phyloP scores from a whole-genome alignment of 1,140 invertebrate genomes.

The Venustaconcha ellipsiformis region DNA sequence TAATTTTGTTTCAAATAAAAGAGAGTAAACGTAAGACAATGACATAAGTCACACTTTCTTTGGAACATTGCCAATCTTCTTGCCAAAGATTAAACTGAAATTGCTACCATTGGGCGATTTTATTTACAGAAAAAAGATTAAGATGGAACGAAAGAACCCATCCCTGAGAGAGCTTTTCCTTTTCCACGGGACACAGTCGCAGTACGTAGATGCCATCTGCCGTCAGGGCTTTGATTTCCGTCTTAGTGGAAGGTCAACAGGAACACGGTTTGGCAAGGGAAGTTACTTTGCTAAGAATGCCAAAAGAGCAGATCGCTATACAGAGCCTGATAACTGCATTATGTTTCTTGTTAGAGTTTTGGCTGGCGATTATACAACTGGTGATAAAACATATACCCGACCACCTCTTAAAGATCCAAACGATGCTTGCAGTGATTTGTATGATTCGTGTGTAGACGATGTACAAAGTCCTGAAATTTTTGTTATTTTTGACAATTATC shows the following conservation, averaged over 20 bases:
- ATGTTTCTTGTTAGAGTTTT: slow-evolving; percentile 48
- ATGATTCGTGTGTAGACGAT: slow-evolving; percentile 50
- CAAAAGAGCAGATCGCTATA: slow-evolving; percentile 36
- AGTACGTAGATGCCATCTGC: no score
- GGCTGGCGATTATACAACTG: slow-evolving; percentile 41
- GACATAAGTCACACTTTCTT: no score
- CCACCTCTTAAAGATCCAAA: slow-evolving; percentile 37
- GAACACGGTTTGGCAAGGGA: slow-evolving; percentile 50
- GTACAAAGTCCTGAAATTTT: no score
- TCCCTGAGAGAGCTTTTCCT: slow-evolving; percentile 31
- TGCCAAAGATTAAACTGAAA: no score
- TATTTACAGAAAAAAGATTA: slow-evolving; percentile 16
- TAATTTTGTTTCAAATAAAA: no score
- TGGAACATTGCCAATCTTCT: no score
- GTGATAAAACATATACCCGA: slow-evolving; percentile 17
- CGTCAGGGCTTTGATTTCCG: slow-evolving; percentile 45
- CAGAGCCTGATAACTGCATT: slow-evolving; percentile 10
- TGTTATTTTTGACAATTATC: no score
- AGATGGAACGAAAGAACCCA: slow-evolving; percentile 16
- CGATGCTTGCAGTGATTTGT: slow-evolving; percentile 36
- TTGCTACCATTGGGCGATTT: no score
- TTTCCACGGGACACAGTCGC: slow-evolving; percentile 43
- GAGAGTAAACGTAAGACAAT: no score
- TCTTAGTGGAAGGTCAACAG: slow-evolving; percentile 32
- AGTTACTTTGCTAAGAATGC: slow-evolving; percentile 48